A percentile compares a stretch with the other conserved stretches of the same genome.
Conservation (phyloP, 1,140 invertebrate genomes). For the Apis dorsata region DNA sequence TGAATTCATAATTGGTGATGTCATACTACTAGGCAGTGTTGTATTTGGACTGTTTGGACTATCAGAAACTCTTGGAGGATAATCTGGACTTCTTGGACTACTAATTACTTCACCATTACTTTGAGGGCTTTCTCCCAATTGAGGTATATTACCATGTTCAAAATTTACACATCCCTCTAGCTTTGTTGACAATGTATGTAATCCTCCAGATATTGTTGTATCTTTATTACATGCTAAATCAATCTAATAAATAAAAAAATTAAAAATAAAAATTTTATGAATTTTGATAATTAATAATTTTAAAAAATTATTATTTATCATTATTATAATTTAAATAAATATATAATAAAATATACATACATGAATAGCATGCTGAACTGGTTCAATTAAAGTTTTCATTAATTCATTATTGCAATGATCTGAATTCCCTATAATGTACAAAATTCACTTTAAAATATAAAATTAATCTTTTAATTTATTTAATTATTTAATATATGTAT, state of each 20-base stretch:
- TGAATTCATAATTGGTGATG: slow-evolving; percentile 52
- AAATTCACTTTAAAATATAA: not conserved
- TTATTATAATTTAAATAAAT: not conserved
- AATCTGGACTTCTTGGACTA: slow-evolving; percentile 77
- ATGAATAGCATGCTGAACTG: slow-evolving; percentile 60
- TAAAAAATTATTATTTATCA: not conserved
- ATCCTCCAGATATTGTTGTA: slow-evolving; percentile 44
- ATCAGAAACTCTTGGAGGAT: slow-evolving; percentile 71
- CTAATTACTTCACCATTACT: slow-evolving; percentile 68
- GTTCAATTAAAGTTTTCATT: slow-evolving; percentile 57
- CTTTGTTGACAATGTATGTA: slow-evolving; percentile 51
- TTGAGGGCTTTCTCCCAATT: slow-evolving; percentile 74
- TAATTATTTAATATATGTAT: not conserved
- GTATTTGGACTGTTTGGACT: slow-evolving; percentile 67
- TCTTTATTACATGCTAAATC: slow-evolving; percentile 64
- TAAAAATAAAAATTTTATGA: not conserved
- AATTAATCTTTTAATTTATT: not conserved
- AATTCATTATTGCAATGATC: slow-evolving; percentile 63
- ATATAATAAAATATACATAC: slow-evolving; percentile 56
- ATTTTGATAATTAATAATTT: not conserved
- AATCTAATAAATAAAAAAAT: slow-evolving; percentile 56
- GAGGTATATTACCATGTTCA: slow-evolving; percentile 70
- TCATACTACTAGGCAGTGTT: slow-evolving; percentile 63
- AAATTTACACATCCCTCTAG: slow-evolving; percentile 71
- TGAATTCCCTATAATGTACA: slow-evolving; percentile 56